Percentiles rank a stretch among this genome's conserved stretches.
Conservation (phyloP, 23 tunicate species). For the Styela plicata region DNA sequence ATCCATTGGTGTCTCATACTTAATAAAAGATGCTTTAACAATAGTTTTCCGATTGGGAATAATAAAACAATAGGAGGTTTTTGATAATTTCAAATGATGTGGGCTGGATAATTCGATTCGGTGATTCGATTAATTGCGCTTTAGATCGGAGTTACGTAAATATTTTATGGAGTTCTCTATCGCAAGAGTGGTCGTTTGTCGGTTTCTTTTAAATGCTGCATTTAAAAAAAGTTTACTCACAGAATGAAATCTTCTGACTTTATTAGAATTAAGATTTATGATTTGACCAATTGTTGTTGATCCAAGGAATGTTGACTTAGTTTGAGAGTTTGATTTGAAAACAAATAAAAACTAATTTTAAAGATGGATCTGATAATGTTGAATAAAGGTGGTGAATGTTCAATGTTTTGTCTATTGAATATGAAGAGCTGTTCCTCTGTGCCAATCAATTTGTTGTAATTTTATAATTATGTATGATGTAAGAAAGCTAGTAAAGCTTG, state of each 20-base stretch:
- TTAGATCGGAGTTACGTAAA: no score
- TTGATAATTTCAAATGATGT: no score
- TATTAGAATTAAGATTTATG: constrained; percentile 78
- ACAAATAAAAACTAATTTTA: constrained; percentile 64
- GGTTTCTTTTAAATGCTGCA: neutral
- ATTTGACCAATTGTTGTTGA: constrained; percentile 73
- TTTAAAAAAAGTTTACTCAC: constrained; percentile 29
- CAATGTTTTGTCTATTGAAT: no score
- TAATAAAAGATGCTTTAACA: no score
- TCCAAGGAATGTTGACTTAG: constrained; percentile 59
- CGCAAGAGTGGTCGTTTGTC: neutral
- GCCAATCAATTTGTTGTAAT: constrained; percentile 59
- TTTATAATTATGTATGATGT: constrained; percentile 25
- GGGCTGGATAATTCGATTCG: no score
- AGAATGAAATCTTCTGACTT: constrained; percentile 68
- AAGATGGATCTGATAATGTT: constrained; percentile 81
- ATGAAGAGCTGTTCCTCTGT: constrained; percentile 48
- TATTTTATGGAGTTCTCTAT: no score
- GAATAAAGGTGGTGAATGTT: no score
- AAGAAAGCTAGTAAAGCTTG: constrained; percentile 29
- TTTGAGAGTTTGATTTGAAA: constrained; percentile 46
- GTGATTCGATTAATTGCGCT: no score
- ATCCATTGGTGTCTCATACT: no score
- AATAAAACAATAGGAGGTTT: no score
- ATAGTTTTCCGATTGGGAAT: no score